Conservation (phyloP, 2,113 vertebrate genomes). For the Phyllostomus hastatus region DNA sequence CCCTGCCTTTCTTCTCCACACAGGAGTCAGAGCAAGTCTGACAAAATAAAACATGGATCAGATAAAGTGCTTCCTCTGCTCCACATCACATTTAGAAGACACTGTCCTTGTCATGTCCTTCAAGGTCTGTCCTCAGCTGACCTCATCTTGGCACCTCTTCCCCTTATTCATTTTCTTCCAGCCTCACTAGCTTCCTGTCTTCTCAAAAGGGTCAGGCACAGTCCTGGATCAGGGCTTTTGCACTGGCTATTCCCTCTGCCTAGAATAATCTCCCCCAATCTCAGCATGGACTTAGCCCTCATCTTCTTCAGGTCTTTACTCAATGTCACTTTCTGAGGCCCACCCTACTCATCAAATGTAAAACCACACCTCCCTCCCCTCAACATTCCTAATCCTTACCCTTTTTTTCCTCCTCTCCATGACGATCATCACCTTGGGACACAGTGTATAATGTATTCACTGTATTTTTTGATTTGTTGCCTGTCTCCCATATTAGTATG, state of each 20-base stretch:
- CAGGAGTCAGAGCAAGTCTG: not conserved
- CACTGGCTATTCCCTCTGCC: not conserved
- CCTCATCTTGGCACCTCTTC: not conserved
- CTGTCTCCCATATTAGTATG: not conserved
- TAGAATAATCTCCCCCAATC: not conserved
- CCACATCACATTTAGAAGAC: not conserved
- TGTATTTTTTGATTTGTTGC: not conserved
- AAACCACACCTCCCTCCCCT: not conserved
- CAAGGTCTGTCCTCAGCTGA: not conserved
- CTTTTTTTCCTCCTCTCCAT: not conserved
- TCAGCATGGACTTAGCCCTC: accelerated
- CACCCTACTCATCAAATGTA: not conserved
- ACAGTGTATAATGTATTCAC: not conserved
- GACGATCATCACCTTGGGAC: not conserved
- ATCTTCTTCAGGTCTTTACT: not conserved
- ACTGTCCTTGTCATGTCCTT: not conserved
- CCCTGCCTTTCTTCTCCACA: not conserved
- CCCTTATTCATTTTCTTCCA: not conserved
- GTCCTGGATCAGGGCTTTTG: not conserved
- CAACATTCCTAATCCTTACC: not conserved
- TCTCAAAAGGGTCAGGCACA: not conserved
- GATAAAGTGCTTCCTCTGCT: too few species aligned
- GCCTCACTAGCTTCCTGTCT: not conserved
- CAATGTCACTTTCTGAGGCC: not conserved
- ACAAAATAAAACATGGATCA: not conserved